A percentile compares a stretch with the other conserved stretches of the same genome.
These are phyloP conservation scores for Notechis scutatus DNA, from an alignment of 2,113 vertebrate genomes.

Conservation along the genomic window DNA sequence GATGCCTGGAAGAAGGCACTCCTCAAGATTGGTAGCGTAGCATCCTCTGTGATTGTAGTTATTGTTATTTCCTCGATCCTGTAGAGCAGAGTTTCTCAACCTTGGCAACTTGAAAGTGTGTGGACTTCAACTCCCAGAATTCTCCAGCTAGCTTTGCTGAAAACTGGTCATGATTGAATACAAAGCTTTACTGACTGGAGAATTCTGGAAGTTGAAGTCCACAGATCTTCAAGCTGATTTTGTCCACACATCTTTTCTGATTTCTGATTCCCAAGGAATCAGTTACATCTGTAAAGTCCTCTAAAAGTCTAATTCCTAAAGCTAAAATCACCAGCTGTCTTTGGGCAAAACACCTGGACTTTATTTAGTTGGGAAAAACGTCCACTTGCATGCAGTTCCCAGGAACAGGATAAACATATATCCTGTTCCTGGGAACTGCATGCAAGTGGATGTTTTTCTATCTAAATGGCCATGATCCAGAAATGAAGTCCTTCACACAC, in stretches of 20 bases:
- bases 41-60: not conserved
- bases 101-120: no score
- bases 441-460: not conserved
- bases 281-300: not conserved
- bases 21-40: not conserved
- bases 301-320: not conserved
- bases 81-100: not conserved
- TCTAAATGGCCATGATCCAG: not conserved
- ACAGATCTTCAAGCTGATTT: no score
- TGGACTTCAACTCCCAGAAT: no score
- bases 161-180: no score
- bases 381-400: no score
- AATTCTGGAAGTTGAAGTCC: no score
- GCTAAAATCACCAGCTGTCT: not conserved
- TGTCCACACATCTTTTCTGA: not conserved
- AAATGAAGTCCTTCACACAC: not conserved
- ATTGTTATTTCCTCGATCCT: not conserved
- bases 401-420: no score
- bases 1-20: not conserved
- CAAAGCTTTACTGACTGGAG: no score
- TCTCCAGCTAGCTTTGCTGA: no score
- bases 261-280: not conserved
- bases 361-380: no score
- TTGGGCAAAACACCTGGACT: not conserved
- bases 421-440: not conserved